These are phyloP conservation scores for Protonemura montana DNA, from an alignment of 2,888 invertebrate genomes.

Conservation along the genomic window DNA sequence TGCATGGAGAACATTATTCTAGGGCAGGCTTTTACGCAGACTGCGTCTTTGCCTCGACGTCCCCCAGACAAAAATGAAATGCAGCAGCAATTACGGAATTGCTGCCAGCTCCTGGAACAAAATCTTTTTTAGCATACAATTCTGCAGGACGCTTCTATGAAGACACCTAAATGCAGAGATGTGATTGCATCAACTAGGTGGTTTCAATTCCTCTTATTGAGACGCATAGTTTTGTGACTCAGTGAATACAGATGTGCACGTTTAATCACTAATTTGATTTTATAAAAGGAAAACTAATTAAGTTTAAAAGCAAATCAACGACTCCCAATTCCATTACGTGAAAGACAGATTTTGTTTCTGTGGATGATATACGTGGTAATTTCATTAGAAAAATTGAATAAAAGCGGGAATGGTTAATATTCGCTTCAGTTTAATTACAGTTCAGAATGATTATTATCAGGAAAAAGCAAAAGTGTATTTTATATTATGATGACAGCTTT, in stretches of 20 bases:
- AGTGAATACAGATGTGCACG: not conserved
- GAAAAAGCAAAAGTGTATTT: too few species aligned
- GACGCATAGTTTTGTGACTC: not conserved
- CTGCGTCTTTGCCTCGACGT: not conserved
- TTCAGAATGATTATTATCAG: not conserved
- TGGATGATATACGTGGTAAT: not conserved
- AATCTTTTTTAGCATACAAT: not conserved
- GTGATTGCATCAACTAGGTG: not conserved
- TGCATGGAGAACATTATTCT: not conserved
- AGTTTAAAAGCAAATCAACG: not conserved
- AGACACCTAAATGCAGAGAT: not conserved
- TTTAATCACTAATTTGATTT: too few species aligned
- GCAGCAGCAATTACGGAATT: not conserved
- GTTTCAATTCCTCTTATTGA: not conserved
- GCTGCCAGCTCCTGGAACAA: not conserved
- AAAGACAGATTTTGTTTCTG: not conserved
- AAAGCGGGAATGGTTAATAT: not conserved
- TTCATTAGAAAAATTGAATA: not conserved
- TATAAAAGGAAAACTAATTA: not conserved
- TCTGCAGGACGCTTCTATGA: not conserved
- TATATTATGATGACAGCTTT: too few species aligned
- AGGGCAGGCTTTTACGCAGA: not conserved
- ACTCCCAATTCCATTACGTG: not conserved
- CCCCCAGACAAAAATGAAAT: not conserved
- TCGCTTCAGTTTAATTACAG: not conserved